Evolutionary conservation across 92 coral and sea anemone genomes (phyloP).

Genomic region (Heteractis magnifica): DNA sequence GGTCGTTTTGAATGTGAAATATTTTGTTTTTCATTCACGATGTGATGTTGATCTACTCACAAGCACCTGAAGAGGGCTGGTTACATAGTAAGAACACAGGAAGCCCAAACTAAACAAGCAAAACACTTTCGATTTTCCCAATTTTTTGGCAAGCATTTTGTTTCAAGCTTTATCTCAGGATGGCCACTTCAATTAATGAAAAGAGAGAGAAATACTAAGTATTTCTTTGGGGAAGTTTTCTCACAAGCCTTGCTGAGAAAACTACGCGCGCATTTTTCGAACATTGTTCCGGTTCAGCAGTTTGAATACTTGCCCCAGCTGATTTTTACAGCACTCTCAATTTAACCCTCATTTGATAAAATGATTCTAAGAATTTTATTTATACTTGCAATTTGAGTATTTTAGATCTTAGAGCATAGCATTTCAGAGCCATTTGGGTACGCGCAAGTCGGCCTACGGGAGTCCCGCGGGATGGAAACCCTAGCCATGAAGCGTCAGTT

Average conservation of each 20-base stretch:
- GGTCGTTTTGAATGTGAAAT: background rate
- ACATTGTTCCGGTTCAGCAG: too few relatives aligned
- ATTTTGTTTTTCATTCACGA: background rate
- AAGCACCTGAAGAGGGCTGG: background rate
- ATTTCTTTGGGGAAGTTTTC: too few relatives aligned
- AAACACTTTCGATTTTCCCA: background rate
- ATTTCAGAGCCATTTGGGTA: background rate
- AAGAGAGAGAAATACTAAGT: too few relatives aligned
- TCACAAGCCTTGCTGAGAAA: too few relatives aligned
- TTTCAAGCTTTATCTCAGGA: background rate
- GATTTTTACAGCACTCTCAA: too few relatives aligned
- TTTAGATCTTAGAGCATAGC: too few relatives aligned
- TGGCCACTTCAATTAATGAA: too few relatives aligned
- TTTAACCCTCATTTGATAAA: too few relatives aligned
- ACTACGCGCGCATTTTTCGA: too few relatives aligned
- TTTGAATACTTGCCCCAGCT: too few relatives aligned
- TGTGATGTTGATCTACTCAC: background rate
- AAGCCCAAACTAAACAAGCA: background rate
- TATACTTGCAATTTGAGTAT: too few relatives aligned
- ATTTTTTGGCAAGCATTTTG: background rate
- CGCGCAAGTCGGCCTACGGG: background rate
- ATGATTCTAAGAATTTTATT: too few relatives aligned
- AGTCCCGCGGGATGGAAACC: background rate
- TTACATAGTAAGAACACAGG: constrained; percentile 2
- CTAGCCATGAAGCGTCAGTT: background rate